Evolutionary conservation across 1,140 invertebrate genomes (phyloP).

Genomic region (Ditylenchus dipsaci): DNA sequence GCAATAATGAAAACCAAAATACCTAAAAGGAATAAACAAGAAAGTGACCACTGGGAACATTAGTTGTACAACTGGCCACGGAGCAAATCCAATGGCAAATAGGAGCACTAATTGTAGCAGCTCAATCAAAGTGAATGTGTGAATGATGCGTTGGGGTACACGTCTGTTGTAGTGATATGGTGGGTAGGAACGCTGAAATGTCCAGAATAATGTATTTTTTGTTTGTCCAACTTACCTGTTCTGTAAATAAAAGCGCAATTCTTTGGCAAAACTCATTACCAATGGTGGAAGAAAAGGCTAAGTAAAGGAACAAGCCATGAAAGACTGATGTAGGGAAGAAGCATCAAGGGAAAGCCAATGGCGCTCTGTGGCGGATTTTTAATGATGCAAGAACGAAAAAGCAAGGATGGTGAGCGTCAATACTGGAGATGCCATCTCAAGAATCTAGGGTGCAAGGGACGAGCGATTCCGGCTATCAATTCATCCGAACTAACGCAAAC

Average conservation of each 20-base stretch:
- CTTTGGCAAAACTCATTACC: slow-evolving; percentile 62
- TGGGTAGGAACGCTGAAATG: slow-evolving; percentile 60
- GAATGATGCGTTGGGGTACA: slow-evolving; percentile 61
- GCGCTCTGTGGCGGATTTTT: no score
- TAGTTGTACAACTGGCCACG: slow-evolving; percentile 60
- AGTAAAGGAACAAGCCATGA: slow-evolving; percentile 61
- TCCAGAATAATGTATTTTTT: background rate
- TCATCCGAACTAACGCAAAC: no score
- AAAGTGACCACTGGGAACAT: slow-evolving; percentile 61
- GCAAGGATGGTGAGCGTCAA: no score
- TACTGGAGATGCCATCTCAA: no score
- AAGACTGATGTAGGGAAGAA: slow-evolving; percentile 60
- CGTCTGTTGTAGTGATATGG: slow-evolving; percentile 61
- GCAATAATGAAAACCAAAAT: background rate
- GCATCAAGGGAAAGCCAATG: no score
- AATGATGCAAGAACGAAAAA: no score
- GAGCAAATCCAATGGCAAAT: slow-evolving; percentile 60
- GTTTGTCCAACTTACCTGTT: slow-evolving; percentile 50
- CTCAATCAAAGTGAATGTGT: slow-evolving; percentile 60
- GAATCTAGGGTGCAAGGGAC: no score
- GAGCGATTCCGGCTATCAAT: no score
- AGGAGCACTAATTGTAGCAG: slow-evolving; percentile 59
- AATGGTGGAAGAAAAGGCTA: slow-evolving; percentile 59
- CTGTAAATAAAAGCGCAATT: slow-evolving; percentile 60
- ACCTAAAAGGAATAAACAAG: slow-evolving; percentile 61